These are phyloP conservation scores for Drosophila tsacasi DNA, from an alignment of 1,140 invertebrate species.

Conservation along the genomic window DNA sequence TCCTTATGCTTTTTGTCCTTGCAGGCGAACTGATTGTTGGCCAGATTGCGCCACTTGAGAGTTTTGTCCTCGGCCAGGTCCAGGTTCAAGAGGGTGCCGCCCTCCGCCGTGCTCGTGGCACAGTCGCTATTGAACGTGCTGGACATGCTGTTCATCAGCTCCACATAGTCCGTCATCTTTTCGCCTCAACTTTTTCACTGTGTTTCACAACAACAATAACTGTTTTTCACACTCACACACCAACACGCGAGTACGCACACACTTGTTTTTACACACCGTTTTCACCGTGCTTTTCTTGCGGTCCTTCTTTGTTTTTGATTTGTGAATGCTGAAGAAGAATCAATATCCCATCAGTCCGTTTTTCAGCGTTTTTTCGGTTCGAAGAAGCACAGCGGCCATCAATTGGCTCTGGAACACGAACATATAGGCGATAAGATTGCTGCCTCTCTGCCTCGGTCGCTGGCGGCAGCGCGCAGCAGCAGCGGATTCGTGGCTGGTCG, in stretches of 20 bases:
- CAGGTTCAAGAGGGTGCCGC: constrained; percentile 67
- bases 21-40: constrained; percentile 82
- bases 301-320: constrained; percentile 13
- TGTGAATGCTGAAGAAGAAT: constrained; percentile 17
- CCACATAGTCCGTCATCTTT: constrained; percentile 76
- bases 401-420: constrained; percentile 32
- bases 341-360: constrained; percentile 37
- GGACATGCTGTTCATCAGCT: constrained; percentile 79
- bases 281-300: constrained; percentile 3
- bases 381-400: constrained; percentile 18
- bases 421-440: constrained; percentile 40
- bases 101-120: constrained; percentile 74
- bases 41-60: constrained; percentile 82
- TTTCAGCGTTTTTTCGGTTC: constrained; percentile 1
- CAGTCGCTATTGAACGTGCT: constrained; percentile 79
- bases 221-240: neutral
- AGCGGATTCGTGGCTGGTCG: constrained; percentile 8
- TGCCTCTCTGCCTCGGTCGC: constrained; percentile 15
- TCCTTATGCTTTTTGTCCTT: constrained; percentile 81
- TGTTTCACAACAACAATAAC: constrained; percentile 9
- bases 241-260: neutral
- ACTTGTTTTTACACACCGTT: neutral
- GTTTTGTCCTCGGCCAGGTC: constrained; percentile 83
- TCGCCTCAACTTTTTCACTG: constrained; percentile 1
- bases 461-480: constrained; percentile 20